Evolutionary conservation across 2,797 vertebrate species (phyloP).

Genomic region (Pristis pectinata): DNA sequence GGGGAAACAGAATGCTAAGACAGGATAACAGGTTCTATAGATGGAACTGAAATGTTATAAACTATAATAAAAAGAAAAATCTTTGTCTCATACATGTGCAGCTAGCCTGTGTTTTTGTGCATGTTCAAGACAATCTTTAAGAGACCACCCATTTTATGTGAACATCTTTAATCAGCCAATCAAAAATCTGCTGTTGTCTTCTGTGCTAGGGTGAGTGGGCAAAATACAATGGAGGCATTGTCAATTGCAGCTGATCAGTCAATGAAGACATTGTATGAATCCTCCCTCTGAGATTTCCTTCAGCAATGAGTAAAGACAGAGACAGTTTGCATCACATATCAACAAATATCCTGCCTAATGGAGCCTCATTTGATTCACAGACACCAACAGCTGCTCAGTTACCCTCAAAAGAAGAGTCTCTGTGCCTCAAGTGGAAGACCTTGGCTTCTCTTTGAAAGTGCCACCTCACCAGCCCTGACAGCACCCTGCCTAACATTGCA

Average conservation of each 20-base stretch:
- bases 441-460: neutral
- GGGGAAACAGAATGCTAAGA: neutral
- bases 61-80: neutral
- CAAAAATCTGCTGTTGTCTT: neutral
- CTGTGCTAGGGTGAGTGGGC: neutral
- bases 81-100: neutral
- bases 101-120: neutral
- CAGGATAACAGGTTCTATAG: neutral
- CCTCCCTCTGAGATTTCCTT: too few species aligned
- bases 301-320: neutral
- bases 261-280: neutral
- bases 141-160: neutral
- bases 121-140: neutral
- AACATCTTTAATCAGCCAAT: neutral
- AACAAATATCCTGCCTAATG: neutral
- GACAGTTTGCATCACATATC: neutral
- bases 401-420: neutral
- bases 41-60: neutral
- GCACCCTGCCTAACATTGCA: too few species aligned
- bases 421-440: neutral
- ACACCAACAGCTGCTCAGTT: neutral
- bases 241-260: neutral
- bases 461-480: neutral
- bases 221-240: neutral
- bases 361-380: neutral